Percentiles rank a stretch among this genome's conserved stretches.
Conservation (phyloP, 1,140 invertebrate species). For the Venturia canescens region DNA sequence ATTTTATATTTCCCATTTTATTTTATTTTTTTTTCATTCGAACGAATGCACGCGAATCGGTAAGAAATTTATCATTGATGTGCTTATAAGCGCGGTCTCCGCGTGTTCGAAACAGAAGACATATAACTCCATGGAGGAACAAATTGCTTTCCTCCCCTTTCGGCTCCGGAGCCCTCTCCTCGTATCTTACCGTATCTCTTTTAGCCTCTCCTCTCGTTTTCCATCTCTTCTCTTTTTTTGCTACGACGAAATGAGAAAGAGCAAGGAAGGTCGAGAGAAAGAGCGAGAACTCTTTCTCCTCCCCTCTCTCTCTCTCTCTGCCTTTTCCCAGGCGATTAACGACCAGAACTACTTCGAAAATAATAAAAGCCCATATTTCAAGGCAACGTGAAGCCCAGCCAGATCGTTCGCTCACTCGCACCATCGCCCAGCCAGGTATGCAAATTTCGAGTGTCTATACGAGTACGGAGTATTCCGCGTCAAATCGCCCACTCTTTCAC, state of each 20-base stretch:
- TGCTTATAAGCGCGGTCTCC: conserved; percentile 20
- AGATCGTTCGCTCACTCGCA: conserved; percentile 2
- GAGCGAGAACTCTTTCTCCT: not conserved
- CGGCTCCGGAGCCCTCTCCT: not conserved
- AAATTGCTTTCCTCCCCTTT: conserved; percentile 34
- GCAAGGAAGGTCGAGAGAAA: not conserved
- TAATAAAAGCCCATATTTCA: conserved; percentile 70
- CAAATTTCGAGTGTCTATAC: conserved; percentile 66
- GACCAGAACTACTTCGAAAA: conserved; percentile 62
- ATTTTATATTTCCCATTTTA: not conserved
- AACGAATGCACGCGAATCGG: not conserved
- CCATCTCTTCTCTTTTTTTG: conserved; percentile 1
- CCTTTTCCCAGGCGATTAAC: conserved; percentile 57
- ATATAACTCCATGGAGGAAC: conserved; percentile 36
- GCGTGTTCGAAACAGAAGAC: conserved; percentile 44
- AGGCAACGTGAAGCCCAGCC: conserved; percentile 53
- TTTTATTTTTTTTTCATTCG: not conserved
- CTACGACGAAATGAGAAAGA: not conserved
- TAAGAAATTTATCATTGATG: conserved; percentile 36
- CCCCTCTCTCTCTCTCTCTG: conserved; percentile 10
- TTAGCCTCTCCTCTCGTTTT: conserved; percentile 20
- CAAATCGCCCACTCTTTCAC: too few relatives aligned
- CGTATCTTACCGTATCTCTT: conserved; percentile 31
- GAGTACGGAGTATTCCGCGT: too few relatives aligned
- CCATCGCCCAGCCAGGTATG: conserved; percentile 65